Evolutionary conservation across 2,888 invertebrate genomes (phyloP), one percentile per base, ranked within the genome.

Genomic region (Endomychus coccineus): DNA sequence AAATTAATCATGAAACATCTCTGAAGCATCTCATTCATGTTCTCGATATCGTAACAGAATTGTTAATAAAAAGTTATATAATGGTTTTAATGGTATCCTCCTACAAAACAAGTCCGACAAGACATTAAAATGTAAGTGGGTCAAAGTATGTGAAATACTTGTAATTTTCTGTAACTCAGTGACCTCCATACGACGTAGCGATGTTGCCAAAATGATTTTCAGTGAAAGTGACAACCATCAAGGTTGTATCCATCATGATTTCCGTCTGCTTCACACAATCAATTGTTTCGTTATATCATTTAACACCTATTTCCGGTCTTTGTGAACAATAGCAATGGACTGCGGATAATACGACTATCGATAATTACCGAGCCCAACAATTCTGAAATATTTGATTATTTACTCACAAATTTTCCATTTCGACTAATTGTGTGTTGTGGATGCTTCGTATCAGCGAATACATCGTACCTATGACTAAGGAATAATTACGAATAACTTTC

Each of bases 281-380:
- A 45, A 54, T 54, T 51, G 54, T 52, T 51, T 49, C 45, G 44
- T 51, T 51, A 52, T 46, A 46, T 50, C 51, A 49, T 45, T 51
- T 46, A 44, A 38, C 46, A 50, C 45, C 48, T 49, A 49, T 50
- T 52, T 52, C 54, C 52, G 49, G 43, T 37, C 43, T 40, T 43
- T 40, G 40, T 37, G 27, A 33, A 25, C 27, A 27, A 27, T 27
- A 27, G 21, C 16, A 17, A 13, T 14, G 24, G n/a, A n/a, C n/a
- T n/a, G n/a, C n/a, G n/a, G n/a, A n/a, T n/a, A n/a, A n/a, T n/a
- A n/a, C n/a, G n/a, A n/a, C n/a, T n/a, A n/a, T n/a, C n/a, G n/a
- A n/a, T n/a, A n/a, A n/a, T n/a, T n/a, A n/a, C n/a, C n/a, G n/a
- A n/a, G n/a, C n/a, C n/a, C n/a, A n/a, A n/a, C n/a, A n/a, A n/a